Base-by-base conservation (phyloP, 2,797 vertebrate genomes). In the Okamejei kenojei region DNA sequence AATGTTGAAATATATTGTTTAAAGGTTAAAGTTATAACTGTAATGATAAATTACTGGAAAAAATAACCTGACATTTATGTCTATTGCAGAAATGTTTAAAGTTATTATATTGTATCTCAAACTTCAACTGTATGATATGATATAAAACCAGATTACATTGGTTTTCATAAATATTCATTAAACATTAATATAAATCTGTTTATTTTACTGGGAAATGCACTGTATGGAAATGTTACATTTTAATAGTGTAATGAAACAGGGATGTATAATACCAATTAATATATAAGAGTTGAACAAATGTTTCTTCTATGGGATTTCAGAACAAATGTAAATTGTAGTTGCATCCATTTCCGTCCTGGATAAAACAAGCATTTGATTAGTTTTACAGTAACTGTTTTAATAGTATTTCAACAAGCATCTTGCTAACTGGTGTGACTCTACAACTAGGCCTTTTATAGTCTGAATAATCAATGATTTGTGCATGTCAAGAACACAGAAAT, bases 281-380 rank as follows among this genome's bases (percentile, higher is more conserved):
- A 38, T 90, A 71, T 73, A 90, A 26, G 58, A 17, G 29, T n/a
- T 86, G 82, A 63, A 86, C 61, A 71, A 29, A 73, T 9, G 11
- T 7, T 90, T 65, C 9, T 90, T 38, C 19, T 63, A 45, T 73
- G 65, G n/a, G 29, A 71, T 71, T 45, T 19, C 15, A 68, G 29
- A 90, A 90, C 35, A 73, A 90, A 90, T 38, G 88, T 90, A 63
- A 90, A 71, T 19, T 38, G 21, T 15, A 23, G 63, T 90, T 90
- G 88, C 65, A 45, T 2, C 9, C 21, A 71, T 73, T 90, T 90
- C 32, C 68, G 23, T 73, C 19, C 32, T 73, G 68, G 68, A 71
- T 71, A 82, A 54, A 82, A 54, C 38, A 73, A 71, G 10, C 17
- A 71, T 21, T 90, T 19, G 19, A 71, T 63, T 58, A 88, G 58